Evolutionary conservation across 2,113 vertebrate species (phyloP).

Genomic region (Aplodontia rufa): DNA sequence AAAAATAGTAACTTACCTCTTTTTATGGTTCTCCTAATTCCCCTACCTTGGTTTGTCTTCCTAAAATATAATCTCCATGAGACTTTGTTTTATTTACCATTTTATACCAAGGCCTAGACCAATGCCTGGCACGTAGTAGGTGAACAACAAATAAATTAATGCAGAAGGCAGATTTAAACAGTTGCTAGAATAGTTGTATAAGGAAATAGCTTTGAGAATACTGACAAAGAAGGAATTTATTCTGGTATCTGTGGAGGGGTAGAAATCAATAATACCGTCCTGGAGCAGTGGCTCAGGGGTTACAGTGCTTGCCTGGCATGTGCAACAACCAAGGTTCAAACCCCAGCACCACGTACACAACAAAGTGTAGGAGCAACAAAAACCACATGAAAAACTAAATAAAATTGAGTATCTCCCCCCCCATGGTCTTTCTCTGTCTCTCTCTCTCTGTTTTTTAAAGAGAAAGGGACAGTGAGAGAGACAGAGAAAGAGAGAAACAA

Average conservation of each 20-base stretch:
- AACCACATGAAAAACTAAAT: no score
- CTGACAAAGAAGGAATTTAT: conserved; percentile 14
- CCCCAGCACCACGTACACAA: no score
- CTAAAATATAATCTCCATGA: conserved; percentile 26
- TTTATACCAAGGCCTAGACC: neutral
- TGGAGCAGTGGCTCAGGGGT: no score
- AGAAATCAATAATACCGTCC: conserved; percentile 47
- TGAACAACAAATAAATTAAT: conserved; percentile 52
- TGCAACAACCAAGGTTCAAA: no score
- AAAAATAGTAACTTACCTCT: neutral
- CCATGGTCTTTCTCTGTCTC: no score
- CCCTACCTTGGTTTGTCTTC: neutral
- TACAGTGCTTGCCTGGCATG: no score
- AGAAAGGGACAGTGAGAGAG: no score
- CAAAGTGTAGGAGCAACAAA: no score
- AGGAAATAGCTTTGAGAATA: conserved; percentile 36
- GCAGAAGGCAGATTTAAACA: conserved; percentile 29
- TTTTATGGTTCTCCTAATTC: neutral
- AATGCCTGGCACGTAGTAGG: neutral
- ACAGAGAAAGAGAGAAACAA: no score
- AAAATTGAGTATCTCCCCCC: no score
- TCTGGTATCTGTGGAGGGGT: neutral
- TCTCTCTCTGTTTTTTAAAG: no score
- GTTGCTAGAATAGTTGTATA: conserved; percentile 3
- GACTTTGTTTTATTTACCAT: neutral